Percentiles rank a stretch among this genome's conserved stretches.
Conservation (phyloP, 2,888 invertebrate genomes). For the Hypomecis atomaria region DNA sequence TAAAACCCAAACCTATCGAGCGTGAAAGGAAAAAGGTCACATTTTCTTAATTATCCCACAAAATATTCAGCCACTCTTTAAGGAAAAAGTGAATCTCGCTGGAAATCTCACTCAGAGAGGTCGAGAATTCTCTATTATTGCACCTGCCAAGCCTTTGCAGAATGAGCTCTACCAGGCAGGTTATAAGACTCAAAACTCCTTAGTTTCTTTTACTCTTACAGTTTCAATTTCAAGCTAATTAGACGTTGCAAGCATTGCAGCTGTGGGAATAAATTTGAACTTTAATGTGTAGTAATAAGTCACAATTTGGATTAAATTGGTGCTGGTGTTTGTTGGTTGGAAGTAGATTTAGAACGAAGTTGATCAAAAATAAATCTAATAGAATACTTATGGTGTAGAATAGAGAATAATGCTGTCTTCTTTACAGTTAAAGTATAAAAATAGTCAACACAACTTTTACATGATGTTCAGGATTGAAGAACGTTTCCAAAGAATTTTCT, state of each 20-base stretch:
- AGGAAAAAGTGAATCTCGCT: conserved; percentile 58
- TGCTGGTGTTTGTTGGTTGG: conserved; percentile 37
- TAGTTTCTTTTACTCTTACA: conserved; percentile 41
- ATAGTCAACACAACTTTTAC: too few relatives aligned
- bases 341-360: not conserved
- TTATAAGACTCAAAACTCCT: conserved; percentile 48
- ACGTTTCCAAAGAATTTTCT: too few relatives aligned
- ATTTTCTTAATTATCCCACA: conserved; percentile 48
- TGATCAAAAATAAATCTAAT: not conserved
- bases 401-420: too few relatives aligned
- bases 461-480: too few relatives aligned
- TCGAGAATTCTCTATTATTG: conserved; percentile 80
- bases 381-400: too few relatives aligned
- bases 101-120: conserved; percentile 70
- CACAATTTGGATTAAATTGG: conserved; percentile 42
- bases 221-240: conserved; percentile 80
- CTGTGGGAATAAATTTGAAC: conserved; percentile 56
- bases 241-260: conserved; percentile 62
- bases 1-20: too few relatives aligned
- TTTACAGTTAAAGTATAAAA: too few relatives aligned
- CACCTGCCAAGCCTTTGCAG: conserved; percentile 37
- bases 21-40: not conserved
- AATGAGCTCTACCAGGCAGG: conserved; percentile 48
- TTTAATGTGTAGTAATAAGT: conserved; percentile 48
- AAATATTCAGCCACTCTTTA: conserved; percentile 49